These are phyloP conservation scores for Venturia canescens DNA, from an alignment of 1,140 invertebrate species.

Conservation along the genomic window DNA sequence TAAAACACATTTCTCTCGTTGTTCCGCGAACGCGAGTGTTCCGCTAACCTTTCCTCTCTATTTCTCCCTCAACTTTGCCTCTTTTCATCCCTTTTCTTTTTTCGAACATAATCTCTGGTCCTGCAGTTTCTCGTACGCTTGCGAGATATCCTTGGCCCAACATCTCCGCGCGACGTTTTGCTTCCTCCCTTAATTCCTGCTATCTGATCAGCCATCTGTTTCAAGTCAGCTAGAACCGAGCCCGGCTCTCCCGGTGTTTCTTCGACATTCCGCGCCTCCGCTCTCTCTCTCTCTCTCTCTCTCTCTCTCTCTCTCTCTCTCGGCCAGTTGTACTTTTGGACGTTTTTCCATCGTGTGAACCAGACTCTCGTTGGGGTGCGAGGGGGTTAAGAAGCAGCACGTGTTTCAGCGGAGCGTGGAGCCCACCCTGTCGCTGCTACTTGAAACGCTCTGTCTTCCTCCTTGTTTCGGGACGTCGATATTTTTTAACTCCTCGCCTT, in stretches of 20 bases:
- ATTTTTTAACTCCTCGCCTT: not conserved
- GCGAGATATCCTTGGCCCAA: conserved; percentile 16
- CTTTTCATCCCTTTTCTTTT: not conserved
- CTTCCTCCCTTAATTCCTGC: conserved; percentile 72
- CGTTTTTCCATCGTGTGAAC: conserved; percentile 35
- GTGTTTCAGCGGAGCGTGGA: conserved; percentile 23
- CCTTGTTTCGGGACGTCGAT: not conserved
- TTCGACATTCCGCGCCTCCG: not conserved
- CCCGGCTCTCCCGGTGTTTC: conserved; percentile 17
- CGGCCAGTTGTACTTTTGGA: conserved; percentile 26
- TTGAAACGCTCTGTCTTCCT: not conserved
- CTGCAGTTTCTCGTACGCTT: conserved; percentile 10
- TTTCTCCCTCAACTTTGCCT: conserved; percentile 15
- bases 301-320: no score
- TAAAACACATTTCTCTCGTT: conserved; percentile 77
- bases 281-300: no score
- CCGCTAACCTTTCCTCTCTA: conserved; percentile 20
- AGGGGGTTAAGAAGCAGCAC: not conserved
- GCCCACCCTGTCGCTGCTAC: not conserved
- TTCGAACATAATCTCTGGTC: not conserved
- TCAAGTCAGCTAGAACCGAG: conserved; percentile 67
- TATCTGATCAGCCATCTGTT: conserved; percentile 78
- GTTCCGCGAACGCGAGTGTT: conserved; percentile 62
- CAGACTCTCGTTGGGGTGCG: conserved; percentile 39
- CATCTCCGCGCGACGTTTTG: conserved; percentile 3